A percentile compares a stretch with the other conserved stretches of the same genome.
phyloP scores from a whole-genome alignment of 2,888 invertebrate species.

The Melieria crassipennis region DNA sequence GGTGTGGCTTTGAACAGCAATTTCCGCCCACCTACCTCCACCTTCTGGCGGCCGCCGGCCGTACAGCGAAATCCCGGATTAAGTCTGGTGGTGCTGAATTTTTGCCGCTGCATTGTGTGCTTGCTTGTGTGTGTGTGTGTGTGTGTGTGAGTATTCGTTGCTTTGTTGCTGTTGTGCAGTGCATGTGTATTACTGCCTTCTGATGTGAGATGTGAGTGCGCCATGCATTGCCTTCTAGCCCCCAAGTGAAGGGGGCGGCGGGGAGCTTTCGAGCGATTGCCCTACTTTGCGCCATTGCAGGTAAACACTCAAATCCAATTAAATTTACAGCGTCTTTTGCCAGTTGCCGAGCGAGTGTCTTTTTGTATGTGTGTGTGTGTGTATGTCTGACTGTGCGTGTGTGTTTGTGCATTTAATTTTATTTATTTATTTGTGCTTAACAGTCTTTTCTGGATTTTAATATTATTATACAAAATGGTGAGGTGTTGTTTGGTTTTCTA shows the following conservation, averaged over 20 bases:
- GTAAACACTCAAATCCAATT: conserved; percentile 46
- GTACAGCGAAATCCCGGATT: conserved; percentile 30
- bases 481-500: background rate
- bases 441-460: conserved; percentile 6
- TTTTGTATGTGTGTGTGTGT: conserved; percentile 20
- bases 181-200: no score
- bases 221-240: background rate
- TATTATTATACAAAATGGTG: background rate
- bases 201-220: no score
- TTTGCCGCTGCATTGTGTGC: conserved; percentile 15
- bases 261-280: conserved; percentile 16
- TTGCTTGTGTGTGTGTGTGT: background rate
- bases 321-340: conserved; percentile 47
- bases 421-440: conserved; percentile 30
- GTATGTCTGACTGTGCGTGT: conserved; percentile 26
- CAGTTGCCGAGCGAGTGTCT: conserved; percentile 35
- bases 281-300: conserved; percentile 18
- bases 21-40: conserved; percentile 21
- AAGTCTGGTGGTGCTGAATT: conserved; percentile 31
- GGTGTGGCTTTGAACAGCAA: no score
- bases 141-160: conserved; percentile 5
- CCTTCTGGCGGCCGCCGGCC: background rate
- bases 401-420: conserved; percentile 28
- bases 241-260: background rate
- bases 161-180: no score